Percentiles rank a stretch among this genome's conserved stretches.
Conservation (phyloP, 2,888 invertebrate species). For the Leptopilina myrica region DNA sequence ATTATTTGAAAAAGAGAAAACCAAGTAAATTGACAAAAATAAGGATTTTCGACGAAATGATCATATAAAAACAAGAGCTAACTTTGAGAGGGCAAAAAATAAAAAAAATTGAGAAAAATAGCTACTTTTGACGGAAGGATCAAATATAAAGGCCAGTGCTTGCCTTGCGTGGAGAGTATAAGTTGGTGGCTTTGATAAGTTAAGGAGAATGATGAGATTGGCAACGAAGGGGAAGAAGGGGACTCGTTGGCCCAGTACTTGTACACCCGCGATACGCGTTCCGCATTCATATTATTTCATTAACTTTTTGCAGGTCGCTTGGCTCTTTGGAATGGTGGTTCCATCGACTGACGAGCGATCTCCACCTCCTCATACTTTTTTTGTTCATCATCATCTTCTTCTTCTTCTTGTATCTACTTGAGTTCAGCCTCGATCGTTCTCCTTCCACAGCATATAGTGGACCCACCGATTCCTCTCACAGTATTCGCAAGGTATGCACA, state of each 20-base stretch:
- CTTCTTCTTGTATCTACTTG: constrained; percentile 18
- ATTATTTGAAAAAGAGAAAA: too few species aligned
- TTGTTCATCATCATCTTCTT: constrained; percentile 24
- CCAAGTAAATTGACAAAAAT: too few species aligned
- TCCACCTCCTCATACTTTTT: constrained; percentile 52
- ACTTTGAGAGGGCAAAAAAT: too few species aligned
- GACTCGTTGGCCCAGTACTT: constrained; percentile 70
- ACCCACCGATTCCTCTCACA: constrained; percentile 31
- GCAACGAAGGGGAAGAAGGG: constrained; percentile 47
- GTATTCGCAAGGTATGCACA: constrained; percentile 28
- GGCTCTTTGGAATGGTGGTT: constrained; percentile 66
- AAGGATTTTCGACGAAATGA: too few species aligned
- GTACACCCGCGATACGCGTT: constrained; percentile 74
- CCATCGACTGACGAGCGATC: constrained; percentile 56
- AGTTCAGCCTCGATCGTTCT: constrained; percentile 53
- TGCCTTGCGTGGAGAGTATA: constrained; percentile 1
- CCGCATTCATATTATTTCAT: constrained; percentile 76
- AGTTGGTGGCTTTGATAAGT: constrained; percentile 7
- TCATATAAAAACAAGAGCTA: too few species aligned
- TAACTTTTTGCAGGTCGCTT: constrained; percentile 71
- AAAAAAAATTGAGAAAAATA: background rate
- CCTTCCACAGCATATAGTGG: constrained; percentile 49
- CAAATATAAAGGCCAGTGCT: background rate
- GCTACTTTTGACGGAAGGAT: background rate
- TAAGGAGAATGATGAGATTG: constrained; percentile 47